Evolutionary conservation across 2,888 invertebrate species (phyloP), one percentile per base, ranked within the genome.

Genomic region (Drosophila cyrtoloma): DNA sequence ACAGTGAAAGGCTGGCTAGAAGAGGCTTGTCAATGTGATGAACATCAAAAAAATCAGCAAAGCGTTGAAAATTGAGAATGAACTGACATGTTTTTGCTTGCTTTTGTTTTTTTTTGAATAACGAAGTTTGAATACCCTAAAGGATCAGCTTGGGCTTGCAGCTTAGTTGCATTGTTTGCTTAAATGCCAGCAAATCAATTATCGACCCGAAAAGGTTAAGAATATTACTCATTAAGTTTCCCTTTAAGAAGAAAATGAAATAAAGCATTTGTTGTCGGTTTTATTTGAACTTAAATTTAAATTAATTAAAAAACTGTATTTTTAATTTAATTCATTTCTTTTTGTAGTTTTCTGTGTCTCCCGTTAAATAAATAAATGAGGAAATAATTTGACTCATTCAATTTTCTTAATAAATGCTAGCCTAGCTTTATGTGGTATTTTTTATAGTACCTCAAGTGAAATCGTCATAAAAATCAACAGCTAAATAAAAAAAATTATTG

Each of bases 1-100:
- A n/a, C 51, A 78, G 86, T 86, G 89, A 86, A 86, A 86, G 84
- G 89, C 60, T 85, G 60, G 42, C 75, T 53, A 37, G 37, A 32
- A 44, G 56, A 37, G 47, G 59, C 47, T 65, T 61, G 69, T 65
- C 71, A 82, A 67, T 51, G 37, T 62, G 79, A 69, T 51, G 68
- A 52, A 47, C 81, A 71, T 69, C 67, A 69, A 64, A 57, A 53
- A 52, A 51, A 16, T 30, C 16, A 44, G 6, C 3, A 26, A 30
- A 12, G 10, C 10, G 19, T 28, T 22, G 1, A 12, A 52, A 52
- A 30, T 52, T 30, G 19, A 30, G 28, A 56, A 28, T 19, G 7
- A 37, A n/a, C 39, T 51, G 50, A 19, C 26, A 16, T 5, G 16
- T 28, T 28, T 26, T 16, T n/a, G 14, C 28, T 28, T 28, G 3